These are phyloP conservation scores for Notechis scutatus DNA, from an alignment of 2,113 vertebrate species.

Conservation along the genomic window DNA sequence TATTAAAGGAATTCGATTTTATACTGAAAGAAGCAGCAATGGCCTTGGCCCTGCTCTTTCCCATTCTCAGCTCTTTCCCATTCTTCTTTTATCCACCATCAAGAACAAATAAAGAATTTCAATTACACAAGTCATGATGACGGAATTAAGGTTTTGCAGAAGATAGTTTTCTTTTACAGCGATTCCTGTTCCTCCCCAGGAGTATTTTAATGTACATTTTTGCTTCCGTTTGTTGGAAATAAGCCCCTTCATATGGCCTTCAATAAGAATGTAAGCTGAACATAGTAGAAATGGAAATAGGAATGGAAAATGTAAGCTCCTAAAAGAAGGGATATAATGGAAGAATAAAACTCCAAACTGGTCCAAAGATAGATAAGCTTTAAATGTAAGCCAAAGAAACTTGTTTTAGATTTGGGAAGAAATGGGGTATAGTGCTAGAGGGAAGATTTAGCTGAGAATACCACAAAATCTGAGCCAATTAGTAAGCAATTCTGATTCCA, in stretches of 20 bases:
- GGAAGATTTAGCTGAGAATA: not conserved
- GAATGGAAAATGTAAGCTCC: not conserved
- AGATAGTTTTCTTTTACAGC: not conserved
- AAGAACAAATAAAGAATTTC: not conserved
- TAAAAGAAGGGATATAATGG: not conserved
- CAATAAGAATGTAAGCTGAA: not conserved
- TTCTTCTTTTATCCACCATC: not conserved
- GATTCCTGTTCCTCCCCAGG: not conserved
- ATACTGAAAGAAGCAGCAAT: not conserved
- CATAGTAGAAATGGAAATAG: not conserved
- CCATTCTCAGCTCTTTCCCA: not conserved
- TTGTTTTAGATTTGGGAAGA: not conserved
- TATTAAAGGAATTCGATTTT: not conserved
- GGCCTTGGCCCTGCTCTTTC: not conserved
- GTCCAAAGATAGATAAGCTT: not conserved
- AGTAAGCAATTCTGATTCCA: not conserved
- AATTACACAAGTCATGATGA: not conserved
- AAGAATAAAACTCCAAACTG: not conserved
- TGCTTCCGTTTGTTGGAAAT: not conserved
- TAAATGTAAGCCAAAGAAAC: not conserved
- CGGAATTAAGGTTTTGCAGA: not conserved
- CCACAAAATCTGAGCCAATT: not conserved
- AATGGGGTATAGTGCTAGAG: not conserved
- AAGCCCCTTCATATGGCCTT: not conserved
- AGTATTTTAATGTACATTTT: not conserved